Conservation (phyloP, 2,888 invertebrate species). For the Euclidia mi region DNA sequence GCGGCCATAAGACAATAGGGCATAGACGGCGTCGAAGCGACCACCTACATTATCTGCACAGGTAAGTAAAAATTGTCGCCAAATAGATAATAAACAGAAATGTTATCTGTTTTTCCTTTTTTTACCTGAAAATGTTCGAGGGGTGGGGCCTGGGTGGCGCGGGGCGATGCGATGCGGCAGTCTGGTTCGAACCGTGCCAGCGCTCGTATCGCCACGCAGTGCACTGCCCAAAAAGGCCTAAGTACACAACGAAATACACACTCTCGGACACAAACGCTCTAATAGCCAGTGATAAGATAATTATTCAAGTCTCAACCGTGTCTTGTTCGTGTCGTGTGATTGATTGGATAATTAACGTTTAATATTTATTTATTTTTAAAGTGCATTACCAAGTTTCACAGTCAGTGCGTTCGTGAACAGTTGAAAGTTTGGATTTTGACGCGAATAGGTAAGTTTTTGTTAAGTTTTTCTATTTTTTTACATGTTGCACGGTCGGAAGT, state of each 20-base stretch:
- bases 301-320: conserved; percentile 61
- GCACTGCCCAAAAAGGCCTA: conserved; percentile 62
- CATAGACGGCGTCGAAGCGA: conserved; percentile 12
- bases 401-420: conserved; percentile 65
- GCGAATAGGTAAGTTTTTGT: conserved; percentile 72
- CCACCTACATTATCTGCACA: conserved; percentile 35
- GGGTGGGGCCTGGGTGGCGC: conserved; percentile 73
- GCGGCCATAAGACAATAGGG: conserved; percentile 32
- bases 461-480: conserved; percentile 10
- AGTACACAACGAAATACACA: conserved; percentile 62
- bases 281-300: conserved; percentile 76
- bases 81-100: conserved; percentile 56
- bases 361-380: conserved; percentile 50
- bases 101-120: conserved; percentile 66
- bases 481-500: conserved; percentile 4
- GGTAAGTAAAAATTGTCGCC: conserved; percentile 53
- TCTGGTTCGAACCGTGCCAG: conserved; percentile 72
- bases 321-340: conserved; percentile 80
- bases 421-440: conserved; percentile 81
- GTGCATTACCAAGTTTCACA: conserved; percentile 70
- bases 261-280: conserved; percentile 54
- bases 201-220: conserved; percentile 62
- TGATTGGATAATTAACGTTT: conserved; percentile 63
- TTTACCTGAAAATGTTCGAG: conserved; percentile 78
- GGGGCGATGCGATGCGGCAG: conserved; percentile 81